phyloP scores from a whole-genome alignment of 2,888 invertebrate species.

The Trissonchulus sp. region DNA sequence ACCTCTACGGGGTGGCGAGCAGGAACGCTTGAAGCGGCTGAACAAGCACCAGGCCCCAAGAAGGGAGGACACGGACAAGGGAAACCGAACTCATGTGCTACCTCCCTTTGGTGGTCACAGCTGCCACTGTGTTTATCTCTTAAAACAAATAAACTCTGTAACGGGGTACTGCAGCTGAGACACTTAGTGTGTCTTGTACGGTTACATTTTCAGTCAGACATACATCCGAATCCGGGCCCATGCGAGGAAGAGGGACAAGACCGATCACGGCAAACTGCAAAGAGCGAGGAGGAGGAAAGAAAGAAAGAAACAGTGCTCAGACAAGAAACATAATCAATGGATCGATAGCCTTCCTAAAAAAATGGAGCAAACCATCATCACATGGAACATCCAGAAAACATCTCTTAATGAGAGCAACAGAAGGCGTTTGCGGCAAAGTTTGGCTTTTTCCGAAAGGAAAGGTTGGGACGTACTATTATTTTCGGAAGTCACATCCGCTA shows the following conservation, averaged over 20 bases:
- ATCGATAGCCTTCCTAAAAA: conserved; percentile 12
- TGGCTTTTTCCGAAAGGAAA: conserved; percentile 1
- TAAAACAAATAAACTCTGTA: not conserved
- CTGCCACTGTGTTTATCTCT: not conserved
- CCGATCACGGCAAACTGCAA: not conserved
- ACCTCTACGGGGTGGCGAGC: no score
- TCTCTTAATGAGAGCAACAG: conserved; percentile 17
- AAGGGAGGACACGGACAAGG: not conserved
- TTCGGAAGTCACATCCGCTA: not conserved
- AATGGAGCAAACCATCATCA: not conserved
- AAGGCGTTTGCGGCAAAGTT: not conserved
- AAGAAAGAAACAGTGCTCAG: not conserved
- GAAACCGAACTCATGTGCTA: not conserved
- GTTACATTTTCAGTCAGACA: not conserved
- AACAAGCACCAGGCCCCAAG: conserved; percentile 14
- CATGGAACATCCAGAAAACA: conserved; percentile 10
- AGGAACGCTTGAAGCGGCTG: conserved; percentile 17
- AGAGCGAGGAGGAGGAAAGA: no score
- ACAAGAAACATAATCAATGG: conserved; percentile 5
- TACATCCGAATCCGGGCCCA: conserved; percentile 11
- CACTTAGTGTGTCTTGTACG: not conserved
- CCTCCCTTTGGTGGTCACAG: not conserved
- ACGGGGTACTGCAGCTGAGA: not conserved
- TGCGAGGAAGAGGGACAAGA: not conserved
- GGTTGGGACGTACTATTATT: conserved; percentile 17